Evolutionary conservation across 1,140 invertebrate species (phyloP), one percentile per base, ranked within the genome.

Genomic region (Dendrolimus kikuchii): DNA sequence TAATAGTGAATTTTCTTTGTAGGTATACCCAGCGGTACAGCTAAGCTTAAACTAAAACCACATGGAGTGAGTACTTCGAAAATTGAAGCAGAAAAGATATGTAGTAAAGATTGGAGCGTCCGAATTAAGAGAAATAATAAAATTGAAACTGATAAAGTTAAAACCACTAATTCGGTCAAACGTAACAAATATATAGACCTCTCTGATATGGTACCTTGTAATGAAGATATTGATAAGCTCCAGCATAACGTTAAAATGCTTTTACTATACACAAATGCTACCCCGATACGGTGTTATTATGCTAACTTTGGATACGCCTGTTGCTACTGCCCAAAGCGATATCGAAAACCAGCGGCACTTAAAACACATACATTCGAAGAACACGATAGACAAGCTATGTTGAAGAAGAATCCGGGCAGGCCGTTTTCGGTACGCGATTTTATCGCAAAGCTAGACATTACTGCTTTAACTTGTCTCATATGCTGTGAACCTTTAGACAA

Each of bases 361-460:
- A 78, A 74, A 51, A 37, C 10, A 5, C 74, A 77, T 40, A 66
- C 60, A 8, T 46, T 68, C 43, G 44, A 57, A 4, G 7, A 10
- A 7, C 73, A 76, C 52, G 50, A 59, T 23, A 45, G 5, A 6
- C 46, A 54, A 23, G 23, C 7, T 43, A 60, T 2, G 44, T 7
- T 5, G 57, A 61, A 36, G 77, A 80, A 7, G 75, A 73, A 10
- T 66, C 68, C 49, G 59, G 60, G 38, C 55, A 61, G 36, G 55
- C 62, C 8, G 38, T 46, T 23, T 23, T 52, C 58, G 38, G 43
- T 60, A 6, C 51, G 49, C 3, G 45, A 50, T 2, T 71, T 55
- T 49, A 83, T 66, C 3, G 57, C 71, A 5, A 74, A 74, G 55
- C 40, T 77, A 8, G 74, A 77, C 40, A 67, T 74, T 6, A 77